Evolutionary conservation across 2,888 invertebrate genomes (phyloP), one percentile per base, ranked within the genome.

Genomic region (Ectemnius cavifrons): DNA sequence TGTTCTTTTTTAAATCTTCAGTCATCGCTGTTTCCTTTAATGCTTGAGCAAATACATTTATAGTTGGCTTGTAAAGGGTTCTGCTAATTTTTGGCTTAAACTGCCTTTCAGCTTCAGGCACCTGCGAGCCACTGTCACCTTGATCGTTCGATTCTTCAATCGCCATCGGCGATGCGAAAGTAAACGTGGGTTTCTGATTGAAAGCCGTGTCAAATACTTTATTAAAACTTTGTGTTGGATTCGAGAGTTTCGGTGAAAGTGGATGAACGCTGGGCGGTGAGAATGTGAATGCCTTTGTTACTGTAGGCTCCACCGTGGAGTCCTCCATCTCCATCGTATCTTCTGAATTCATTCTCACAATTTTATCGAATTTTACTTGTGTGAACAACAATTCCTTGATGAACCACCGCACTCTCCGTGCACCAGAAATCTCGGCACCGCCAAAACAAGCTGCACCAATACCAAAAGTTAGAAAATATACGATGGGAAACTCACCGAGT

Each of bases 71-170:
- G 18, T 72, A 85, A 8, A 68, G 52, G 11, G 75, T 79, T 60
- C 86, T 83, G 0, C 75, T 71, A 70, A 84, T 83, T 61, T 76
- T 85, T 0, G 83, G 82, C 47, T 84, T 84, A n/a, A 80, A 79
- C 27, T 77, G 76, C 59, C 73, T 78, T 6, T 74, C 70, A 2
- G 16, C 23, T 3, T 37, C 49, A 8, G 56, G 14, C 1, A 23
- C 16, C 37, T 68, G 64, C 1, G 14, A 6, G 20, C 3, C 4
- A 0, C 20, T 3, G 27, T 4, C 4, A 58, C 45, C 16, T 23
- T 71, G 37, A 71, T 37, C 14, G 45, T 14, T 49, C 2, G 57
- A n/a, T 27, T 72, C 67, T 0, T 74, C 18, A 1, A 79, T 37
- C 13, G 67, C 57, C 2, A 71, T 73, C 16, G 87, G 87, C 45